A percentile compares a stretch with the other conserved stretches of the same genome.
Conservation (phyloP, 2,888 invertebrate species). For the Melieria picta region DNA sequence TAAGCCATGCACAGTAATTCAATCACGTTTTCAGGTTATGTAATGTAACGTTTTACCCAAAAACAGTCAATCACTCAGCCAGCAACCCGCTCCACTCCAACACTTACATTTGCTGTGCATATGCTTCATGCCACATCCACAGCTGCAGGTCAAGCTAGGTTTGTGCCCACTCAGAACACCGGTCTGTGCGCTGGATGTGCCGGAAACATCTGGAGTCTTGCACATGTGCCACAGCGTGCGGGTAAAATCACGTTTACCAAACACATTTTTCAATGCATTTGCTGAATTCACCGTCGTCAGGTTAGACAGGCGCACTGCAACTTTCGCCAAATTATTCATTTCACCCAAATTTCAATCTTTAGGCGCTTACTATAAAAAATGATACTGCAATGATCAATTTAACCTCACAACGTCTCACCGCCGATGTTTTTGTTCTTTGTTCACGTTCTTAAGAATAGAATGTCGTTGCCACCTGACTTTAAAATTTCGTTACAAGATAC, state of each 20-base stretch:
- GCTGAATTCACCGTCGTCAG: constrained; percentile 49
- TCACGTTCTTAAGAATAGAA: neutral
- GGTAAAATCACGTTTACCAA: constrained; percentile 73
- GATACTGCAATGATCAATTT: constrained; percentile 4
- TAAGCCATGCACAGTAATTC: constrained; percentile 20
- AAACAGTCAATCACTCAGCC: no score
- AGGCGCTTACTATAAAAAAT: neutral
- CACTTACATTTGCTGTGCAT: constrained; percentile 78
- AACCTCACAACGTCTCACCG: constrained; percentile 18
- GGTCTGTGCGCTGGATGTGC: constrained; percentile 51
- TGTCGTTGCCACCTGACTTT: no score
- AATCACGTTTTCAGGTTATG: constrained; percentile 55
- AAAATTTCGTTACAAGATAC: no score
- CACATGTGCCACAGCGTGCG: constrained; percentile 81
- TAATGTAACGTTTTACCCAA: constrained; percentile 38
- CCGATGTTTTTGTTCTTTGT: constrained; percentile 14
- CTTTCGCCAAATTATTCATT: constrained; percentile 78
- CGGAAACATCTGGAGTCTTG: constrained; percentile 59
- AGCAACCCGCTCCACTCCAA: neutral
- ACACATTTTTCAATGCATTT: constrained; percentile 51
- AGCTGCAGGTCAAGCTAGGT: constrained; percentile 74
- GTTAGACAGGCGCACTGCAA: constrained; percentile 68
- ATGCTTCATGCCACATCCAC: constrained; percentile 74
- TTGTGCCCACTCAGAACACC: constrained; percentile 68
- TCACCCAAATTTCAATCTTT: constrained; percentile 52